phyloP scores from a whole-genome alignment of 2,797 vertebrate genomes.

The Artibeus lituratus region DNA sequence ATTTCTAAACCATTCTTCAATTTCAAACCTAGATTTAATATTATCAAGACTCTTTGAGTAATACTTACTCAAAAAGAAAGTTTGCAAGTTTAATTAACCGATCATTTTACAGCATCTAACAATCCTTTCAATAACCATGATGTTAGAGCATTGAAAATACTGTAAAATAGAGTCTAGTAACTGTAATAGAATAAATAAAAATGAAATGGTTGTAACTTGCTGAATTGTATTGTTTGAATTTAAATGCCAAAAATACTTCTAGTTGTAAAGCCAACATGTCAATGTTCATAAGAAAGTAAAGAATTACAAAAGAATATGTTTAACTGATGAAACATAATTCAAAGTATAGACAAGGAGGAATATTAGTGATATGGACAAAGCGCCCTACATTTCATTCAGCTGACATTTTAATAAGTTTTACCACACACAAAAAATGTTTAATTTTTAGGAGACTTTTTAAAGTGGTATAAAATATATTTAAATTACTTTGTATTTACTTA shows the following conservation, averaged over 20 bases:
- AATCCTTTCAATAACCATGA: neutral
- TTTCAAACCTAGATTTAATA: neutral
- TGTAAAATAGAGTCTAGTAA: neutral
- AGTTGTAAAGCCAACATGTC: neutral
- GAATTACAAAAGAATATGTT: neutral
- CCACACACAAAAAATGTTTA: neutral
- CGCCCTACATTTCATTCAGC: neutral
- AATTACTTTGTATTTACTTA: neutral
- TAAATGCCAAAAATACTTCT: slow-evolving; percentile 22
- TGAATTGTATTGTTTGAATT: neutral
- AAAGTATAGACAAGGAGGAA: neutral
- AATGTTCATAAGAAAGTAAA: neutral
- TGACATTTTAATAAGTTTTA: neutral
- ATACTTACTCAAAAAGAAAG: neutral
- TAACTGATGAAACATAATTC: neutral
- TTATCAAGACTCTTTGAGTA: slow-evolving; percentile 6
- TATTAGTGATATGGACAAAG: neutral
- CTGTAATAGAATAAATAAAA: neutral
- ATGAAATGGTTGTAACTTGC: neutral
- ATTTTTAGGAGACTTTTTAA: neutral
- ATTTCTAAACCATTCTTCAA: neutral
- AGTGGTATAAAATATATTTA: neutral
- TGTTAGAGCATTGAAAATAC: neutral
- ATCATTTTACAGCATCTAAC: neutral
- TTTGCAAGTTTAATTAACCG: neutral